These are phyloP conservation scores for Anas bahamensis DNA, from an alignment of 2,797 vertebrate species.

Conservation along the genomic window DNA sequence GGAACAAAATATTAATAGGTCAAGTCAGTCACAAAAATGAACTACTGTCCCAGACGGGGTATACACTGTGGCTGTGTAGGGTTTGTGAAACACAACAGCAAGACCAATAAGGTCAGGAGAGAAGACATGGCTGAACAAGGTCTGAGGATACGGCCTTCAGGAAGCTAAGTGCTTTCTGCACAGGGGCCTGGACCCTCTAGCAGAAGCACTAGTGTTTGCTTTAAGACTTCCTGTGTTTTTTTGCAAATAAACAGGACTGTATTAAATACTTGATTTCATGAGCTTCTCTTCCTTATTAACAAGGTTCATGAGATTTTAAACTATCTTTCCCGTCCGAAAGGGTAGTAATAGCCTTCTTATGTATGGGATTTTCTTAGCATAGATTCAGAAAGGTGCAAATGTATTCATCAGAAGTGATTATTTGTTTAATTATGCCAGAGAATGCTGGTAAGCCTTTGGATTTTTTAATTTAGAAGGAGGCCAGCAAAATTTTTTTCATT, in stretches of 20 bases:
- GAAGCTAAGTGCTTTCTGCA: not conserved
- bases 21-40: not conserved
- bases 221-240: not conserved
- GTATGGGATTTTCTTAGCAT: not conserved
- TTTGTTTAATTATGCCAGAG: slow-evolving; percentile 62
- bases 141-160: not conserved
- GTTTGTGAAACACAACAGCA: not conserved
- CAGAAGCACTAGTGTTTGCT: not conserved
- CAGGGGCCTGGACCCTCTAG: not conserved
- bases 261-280: not conserved
- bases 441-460: slow-evolving; percentile 55
- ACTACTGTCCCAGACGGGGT: not conserved
- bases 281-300: not conserved
- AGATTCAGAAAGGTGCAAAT: slow-evolving; percentile 14
- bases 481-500: slow-evolving; percentile 31
- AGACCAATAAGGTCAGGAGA: not conserved
- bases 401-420: slow-evolving; percentile 17
- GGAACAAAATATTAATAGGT: not conserved
- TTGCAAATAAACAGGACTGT: not conserved
- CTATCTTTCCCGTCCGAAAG: slow-evolving; percentile 9
- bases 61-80: not conserved
- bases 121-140: not conserved
- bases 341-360: slow-evolving; percentile 20
- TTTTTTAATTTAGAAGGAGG: slow-evolving; percentile 36
- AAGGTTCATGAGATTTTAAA: slow-evolving; percentile 27